These are phyloP conservation scores for Catocala nupta DNA, from an alignment of 2,888 invertebrate genomes.

Conservation along the genomic window DNA sequence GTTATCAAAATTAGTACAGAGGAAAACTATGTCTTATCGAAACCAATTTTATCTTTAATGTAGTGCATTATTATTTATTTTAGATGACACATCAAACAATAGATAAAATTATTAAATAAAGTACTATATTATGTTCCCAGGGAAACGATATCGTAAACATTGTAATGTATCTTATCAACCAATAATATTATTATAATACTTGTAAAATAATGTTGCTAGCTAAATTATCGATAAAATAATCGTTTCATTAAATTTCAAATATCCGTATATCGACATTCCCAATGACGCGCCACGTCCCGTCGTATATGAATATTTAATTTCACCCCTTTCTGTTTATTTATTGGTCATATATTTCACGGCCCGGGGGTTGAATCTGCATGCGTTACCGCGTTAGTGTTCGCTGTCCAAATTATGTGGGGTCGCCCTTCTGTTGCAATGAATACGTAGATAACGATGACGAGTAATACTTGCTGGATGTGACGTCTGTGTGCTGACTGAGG, in stretches of 20 bases:
- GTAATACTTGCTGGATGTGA: slow-evolving; percentile 28
- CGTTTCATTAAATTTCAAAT: slow-evolving; percentile 4
- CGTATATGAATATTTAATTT: slow-evolving; percentile 84
- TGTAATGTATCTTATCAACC: no score
- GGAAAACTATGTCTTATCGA: no score
- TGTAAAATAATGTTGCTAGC: neutral
- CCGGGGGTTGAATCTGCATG: slow-evolving; percentile 77
- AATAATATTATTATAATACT: no score
- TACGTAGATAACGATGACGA: slow-evolving; percentile 54
- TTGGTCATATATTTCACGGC: slow-evolving; percentile 86
- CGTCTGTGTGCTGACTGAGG: neutral
- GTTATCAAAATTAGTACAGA: no score
- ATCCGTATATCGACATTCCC: slow-evolving; percentile 43
- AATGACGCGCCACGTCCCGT: slow-evolving; percentile 60
- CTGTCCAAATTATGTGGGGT: slow-evolving; percentile 72
- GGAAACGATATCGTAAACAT: no score
- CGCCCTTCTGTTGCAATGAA: slow-evolving; percentile 62
- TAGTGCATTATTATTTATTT: no score
- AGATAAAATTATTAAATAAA: no score
- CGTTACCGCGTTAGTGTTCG: slow-evolving; percentile 63
- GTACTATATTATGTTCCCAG: no score
- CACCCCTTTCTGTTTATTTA: slow-evolving; percentile 86
- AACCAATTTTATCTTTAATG: no score
- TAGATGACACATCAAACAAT: no score
- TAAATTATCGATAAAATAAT: neutral